These are phyloP conservation scores for Enoplosus armatus DNA, from an alignment of 2,797 vertebrate species.

Conservation along the genomic window DNA sequence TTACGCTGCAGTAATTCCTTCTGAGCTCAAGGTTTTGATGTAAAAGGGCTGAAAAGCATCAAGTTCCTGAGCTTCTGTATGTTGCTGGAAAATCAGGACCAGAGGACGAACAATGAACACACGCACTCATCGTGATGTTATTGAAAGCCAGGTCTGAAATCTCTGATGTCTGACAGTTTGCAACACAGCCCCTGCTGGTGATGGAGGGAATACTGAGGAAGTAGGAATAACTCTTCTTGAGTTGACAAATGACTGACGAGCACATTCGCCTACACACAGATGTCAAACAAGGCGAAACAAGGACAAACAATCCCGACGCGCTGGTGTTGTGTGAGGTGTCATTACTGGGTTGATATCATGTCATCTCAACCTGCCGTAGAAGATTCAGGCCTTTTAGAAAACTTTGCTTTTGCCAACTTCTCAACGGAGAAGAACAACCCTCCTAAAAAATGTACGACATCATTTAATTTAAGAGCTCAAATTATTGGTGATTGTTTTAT, in stretches of 20 bases:
- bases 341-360: neutral
- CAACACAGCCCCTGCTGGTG: neutral
- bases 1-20: neutral
- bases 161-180: neutral
- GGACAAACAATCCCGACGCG: too few species aligned
- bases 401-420: too few species aligned
- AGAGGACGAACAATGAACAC: neutral
- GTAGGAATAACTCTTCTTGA: neutral
- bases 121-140: neutral
- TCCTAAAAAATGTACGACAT: neutral
- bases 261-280: too few species aligned
- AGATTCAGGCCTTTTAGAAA: too few species aligned
- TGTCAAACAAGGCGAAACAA: too few species aligned
- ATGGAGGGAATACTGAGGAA: neutral
- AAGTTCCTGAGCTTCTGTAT: neutral
- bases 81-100: neutral
- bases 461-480: neutral
- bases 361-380: neutral
- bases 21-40: conserved; percentile 1
- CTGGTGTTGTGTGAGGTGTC: too few species aligned
- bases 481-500: neutral
- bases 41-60: neutral
- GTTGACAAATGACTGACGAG: too few species aligned
- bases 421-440: neutral
- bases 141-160: too few species aligned